Evolutionary conservation across 2,888 invertebrate species (phyloP), one percentile per base, ranked within the genome.

Genomic region (Dromius quadrimaculatus): DNA sequence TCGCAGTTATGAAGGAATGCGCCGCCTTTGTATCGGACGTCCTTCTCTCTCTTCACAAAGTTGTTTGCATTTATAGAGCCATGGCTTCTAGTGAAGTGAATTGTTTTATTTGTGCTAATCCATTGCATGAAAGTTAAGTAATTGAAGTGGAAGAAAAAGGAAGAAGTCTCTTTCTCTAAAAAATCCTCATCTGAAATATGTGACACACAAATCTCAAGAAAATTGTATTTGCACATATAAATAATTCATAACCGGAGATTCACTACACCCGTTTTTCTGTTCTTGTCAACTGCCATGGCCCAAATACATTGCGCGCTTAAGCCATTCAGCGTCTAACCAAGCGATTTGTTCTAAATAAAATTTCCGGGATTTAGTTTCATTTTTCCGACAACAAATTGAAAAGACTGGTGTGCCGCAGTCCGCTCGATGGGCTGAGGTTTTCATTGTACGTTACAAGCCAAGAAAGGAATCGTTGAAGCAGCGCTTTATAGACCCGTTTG

Each of bases 201-300:
- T 71, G 72, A 71, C 72, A 74, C n/a, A n/a, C 74, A 75, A 77
- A 77, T 76, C 76, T 76, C 73, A 72, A 74, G 76, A 75, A 77
- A 76, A 77, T 77, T 76, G 76, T 74, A 74, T 76, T 75, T 75
- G 72, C 73, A 72, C 74, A 76, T 74, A 76, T 77, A 76, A 77
- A 77, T 77, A 75, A 77, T 77, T 77, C 77, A 77, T 76, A 77
- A 76, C 76, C 72, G 75, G 70, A 66, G 19, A 20, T 65, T 65
- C 34, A 19, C 20, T 5, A 32, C 32, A n/a, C 28, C 28, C 28
- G 3, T n/a, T 20, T 13, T 6, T 17, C 28, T 11, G 43, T 15
- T 23, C 62, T 22, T 23, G 11, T 17, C 20, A 11, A 17, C 59
- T n/a, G n/a, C 13, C 20, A 32, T 61, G 54, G 50, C 28, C 59